Conservation (phyloP, 2,113 vertebrate genomes). For the Macaca nemestrina region DNA sequence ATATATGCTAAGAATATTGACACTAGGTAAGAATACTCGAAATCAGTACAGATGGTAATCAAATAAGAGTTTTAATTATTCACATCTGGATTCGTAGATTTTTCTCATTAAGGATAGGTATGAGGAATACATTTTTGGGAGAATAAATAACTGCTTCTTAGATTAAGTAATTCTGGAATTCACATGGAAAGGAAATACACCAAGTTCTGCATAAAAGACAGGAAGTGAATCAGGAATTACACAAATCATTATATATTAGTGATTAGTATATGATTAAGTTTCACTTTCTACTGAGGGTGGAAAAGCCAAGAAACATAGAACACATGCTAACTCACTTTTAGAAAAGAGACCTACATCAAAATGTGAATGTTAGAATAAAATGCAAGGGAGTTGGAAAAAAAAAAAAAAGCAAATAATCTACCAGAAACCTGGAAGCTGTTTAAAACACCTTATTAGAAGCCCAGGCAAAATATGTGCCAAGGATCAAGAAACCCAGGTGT, state of each 20-base stretch:
- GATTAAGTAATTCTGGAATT: constrained; percentile 66
- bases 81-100: constrained; percentile 50
- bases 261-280: constrained; percentile 55
- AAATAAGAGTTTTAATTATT: constrained; percentile 56
- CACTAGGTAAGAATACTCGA: neutral
- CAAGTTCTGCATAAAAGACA: constrained; percentile 53
- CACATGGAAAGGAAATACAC: constrained; percentile 61
- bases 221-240: constrained; percentile 65
- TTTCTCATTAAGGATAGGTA: constrained; percentile 35
- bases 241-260: constrained; percentile 59
- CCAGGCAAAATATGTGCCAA: constrained; percentile 30
- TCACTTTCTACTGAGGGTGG: constrained; percentile 51
- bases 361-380: constrained; percentile 42
- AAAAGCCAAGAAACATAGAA: constrained; percentile 38
- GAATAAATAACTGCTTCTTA: constrained; percentile 62
- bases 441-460: constrained; percentile 56
- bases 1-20: constrained; percentile 26
- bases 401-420: constrained; percentile 47
- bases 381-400: neutral
- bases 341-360: constrained; percentile 45
- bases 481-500: constrained; percentile 57
- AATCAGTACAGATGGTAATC: constrained; percentile 49
- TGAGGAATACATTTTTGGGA: constrained; percentile 24
- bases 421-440: constrained; percentile 53
- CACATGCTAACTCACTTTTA: constrained; percentile 61